phyloP scores from a whole-genome alignment of 1,140 invertebrate species.

The Spodoptera frugiperda region DNA sequence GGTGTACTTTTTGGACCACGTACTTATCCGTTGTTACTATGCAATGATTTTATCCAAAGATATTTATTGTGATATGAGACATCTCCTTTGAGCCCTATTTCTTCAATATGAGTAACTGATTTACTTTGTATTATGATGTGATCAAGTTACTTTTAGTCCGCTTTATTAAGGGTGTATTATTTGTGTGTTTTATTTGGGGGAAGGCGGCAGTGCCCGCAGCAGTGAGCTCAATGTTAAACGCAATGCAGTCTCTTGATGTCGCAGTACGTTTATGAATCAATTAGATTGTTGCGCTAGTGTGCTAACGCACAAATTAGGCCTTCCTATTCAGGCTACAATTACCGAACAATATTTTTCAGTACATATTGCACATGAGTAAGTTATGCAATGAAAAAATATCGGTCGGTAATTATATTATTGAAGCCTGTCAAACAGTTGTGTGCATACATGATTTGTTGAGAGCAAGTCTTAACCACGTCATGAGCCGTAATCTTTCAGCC shows the following conservation, averaged over 20 bases:
- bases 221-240: constrained; percentile 83
- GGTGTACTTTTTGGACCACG: constrained; percentile 20
- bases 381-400: constrained; percentile 55
- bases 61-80: constrained; percentile 38
- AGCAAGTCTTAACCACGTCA: constrained; percentile 53
- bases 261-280: constrained; percentile 83
- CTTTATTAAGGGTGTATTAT: constrained; percentile 75
- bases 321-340: constrained; percentile 70
- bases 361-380: neutral
- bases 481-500: constrained; percentile 53
- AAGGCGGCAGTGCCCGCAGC: constrained; percentile 82
- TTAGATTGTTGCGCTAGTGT: constrained; percentile 84
- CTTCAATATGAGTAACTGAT: constrained; percentile 20
- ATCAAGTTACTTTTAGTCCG: constrained; percentile 40
- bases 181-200: constrained; percentile 83
- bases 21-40: constrained; percentile 3
- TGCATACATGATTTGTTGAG: constrained; percentile 58
- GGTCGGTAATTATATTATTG: constrained; percentile 69
- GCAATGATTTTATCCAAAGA: constrained; percentile 1
- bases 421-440: constrained; percentile 69
- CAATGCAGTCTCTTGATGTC: constrained; percentile 85
- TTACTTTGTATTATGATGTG: constrained; percentile 32
- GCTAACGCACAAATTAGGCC: constrained; percentile 85
- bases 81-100: constrained; percentile 43
- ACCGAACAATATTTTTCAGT: constrained; percentile 69